These are phyloP conservation scores for Neocloeon triangulifer DNA, from an alignment of 1,140 invertebrate genomes.

Conservation along the genomic window DNA sequence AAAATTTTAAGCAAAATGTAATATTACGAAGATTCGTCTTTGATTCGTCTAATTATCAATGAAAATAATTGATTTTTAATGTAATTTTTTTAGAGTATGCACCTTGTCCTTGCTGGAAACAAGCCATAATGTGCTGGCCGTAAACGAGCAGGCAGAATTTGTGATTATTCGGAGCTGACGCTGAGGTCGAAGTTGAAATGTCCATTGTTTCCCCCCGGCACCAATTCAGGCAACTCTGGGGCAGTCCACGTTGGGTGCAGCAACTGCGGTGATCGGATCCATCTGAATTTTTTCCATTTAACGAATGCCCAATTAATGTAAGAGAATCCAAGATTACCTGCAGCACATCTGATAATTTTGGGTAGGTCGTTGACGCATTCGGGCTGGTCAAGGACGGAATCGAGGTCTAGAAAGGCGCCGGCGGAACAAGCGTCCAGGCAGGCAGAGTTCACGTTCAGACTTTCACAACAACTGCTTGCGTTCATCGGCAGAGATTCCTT, in stretches of 20 bases:
- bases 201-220: slow-evolving; percentile 37
- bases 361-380: slow-evolving; percentile 60
- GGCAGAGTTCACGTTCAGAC: slow-evolving; percentile 43
- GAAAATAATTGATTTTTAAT: no score
- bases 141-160: slow-evolving; percentile 44
- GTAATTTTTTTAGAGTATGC: no score
- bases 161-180: slow-evolving; percentile 25
- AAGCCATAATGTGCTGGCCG: slow-evolving; percentile 47
- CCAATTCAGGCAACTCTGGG: slow-evolving; percentile 49
- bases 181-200: no score
- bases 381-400: slow-evolving; percentile 47
- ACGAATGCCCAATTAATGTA: no score
- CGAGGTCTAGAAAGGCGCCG: slow-evolving; percentile 58
- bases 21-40: no score
- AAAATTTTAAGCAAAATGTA: no score
- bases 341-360: slow-evolving; percentile 64
- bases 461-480: slow-evolving; percentile 46
- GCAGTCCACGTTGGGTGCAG: slow-evolving; percentile 48
- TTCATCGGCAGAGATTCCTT: no score
- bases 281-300: slow-evolving; percentile 18
- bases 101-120: slow-evolving; percentile 56
- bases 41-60: no score
- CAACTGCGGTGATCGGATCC: slow-evolving; percentile 50
- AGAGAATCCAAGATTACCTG: no score
- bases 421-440: slow-evolving; percentile 61